A percentile compares a stretch with the other conserved stretches of the same genome.
These are phyloP conservation scores for Menura novaehollandiae DNA, from an alignment of 2,113 vertebrate genomes.

Conservation along the genomic window DNA sequence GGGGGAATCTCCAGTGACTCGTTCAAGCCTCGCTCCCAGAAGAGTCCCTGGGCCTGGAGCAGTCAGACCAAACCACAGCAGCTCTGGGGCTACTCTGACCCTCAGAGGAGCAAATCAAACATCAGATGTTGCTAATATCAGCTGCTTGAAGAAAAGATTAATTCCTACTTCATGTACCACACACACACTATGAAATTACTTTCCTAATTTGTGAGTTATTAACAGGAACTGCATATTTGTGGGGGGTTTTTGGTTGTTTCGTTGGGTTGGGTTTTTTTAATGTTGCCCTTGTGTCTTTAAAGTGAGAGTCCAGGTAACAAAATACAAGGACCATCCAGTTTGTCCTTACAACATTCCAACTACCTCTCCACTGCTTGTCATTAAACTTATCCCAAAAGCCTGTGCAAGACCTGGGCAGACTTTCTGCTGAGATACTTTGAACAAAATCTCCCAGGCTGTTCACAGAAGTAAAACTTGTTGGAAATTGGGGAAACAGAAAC, in stretches of 20 bases:
- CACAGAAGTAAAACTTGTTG: not conserved
- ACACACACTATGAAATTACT: not conserved
- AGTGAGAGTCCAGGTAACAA: fast-evolving
- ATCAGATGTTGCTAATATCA: fast-evolving
- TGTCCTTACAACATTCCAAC: not conserved
- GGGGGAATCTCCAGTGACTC: not conserved
- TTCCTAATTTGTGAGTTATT: not conserved
- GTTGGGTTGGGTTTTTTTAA: too few species aligned
- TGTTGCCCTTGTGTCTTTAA: not conserved
- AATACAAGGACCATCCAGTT: not conserved
- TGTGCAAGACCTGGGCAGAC: not conserved
- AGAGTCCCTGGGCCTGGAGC: not conserved
- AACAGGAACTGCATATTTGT: not conserved
- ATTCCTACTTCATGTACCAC: not conserved
- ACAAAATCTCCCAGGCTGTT: not conserved
- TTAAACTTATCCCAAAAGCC: not conserved
- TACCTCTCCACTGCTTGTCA: not conserved
- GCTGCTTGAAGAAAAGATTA: not conserved
- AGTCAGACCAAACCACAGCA: not conserved
- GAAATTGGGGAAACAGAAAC: not conserved
- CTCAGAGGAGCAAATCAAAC: not conserved
- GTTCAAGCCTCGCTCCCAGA: not conserved
- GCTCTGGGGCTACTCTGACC: not conserved
- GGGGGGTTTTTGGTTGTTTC: not conserved
- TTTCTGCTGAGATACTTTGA: not conserved